Conservation (phyloP, 1,140 invertebrate genomes). For the Penaeus japonicus region DNA sequence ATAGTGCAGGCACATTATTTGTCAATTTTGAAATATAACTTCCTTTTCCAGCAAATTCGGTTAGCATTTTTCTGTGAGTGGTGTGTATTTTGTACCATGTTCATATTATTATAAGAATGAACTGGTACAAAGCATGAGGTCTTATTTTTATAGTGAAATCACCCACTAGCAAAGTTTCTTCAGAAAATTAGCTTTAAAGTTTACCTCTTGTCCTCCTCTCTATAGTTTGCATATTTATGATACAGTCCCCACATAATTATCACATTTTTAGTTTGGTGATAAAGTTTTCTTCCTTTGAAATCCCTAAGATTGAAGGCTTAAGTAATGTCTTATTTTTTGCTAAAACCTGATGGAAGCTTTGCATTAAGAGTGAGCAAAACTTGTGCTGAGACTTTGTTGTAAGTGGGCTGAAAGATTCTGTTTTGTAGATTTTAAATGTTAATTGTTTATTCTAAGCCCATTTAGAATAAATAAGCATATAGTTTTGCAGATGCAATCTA, state of each 20-base stretch:
- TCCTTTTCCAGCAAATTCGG: no score
- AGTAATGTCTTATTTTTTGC: no score
- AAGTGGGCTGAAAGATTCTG: no score
- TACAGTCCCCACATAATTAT: no score
- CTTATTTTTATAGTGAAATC: conserved; percentile 27
- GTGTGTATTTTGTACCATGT: conserved; percentile 28
- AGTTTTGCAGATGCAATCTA: conserved; percentile 52
- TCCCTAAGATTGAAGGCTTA: no score
- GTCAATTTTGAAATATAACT: no score
- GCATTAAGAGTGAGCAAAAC: conserved; percentile 26
- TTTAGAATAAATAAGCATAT: not conserved
- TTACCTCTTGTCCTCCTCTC: not conserved
- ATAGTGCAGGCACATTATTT: no score
- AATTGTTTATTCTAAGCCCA: not conserved
- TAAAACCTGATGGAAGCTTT: conserved; percentile 16
- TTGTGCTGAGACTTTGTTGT: not conserved
- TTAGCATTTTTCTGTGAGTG: conserved; percentile 11
- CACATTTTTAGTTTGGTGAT: no score
- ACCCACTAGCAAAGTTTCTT: conserved; percentile 41
- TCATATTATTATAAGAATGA: conserved; percentile 16
- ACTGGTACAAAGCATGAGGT: conserved; percentile 30
- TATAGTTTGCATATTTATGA: no score
- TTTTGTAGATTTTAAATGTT: no score
- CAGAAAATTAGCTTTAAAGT: not conserved
- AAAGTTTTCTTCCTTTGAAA: no score